phyloP scores from a whole-genome alignment of 2,888 invertebrate genomes.

The Atherix ibis region DNA sequence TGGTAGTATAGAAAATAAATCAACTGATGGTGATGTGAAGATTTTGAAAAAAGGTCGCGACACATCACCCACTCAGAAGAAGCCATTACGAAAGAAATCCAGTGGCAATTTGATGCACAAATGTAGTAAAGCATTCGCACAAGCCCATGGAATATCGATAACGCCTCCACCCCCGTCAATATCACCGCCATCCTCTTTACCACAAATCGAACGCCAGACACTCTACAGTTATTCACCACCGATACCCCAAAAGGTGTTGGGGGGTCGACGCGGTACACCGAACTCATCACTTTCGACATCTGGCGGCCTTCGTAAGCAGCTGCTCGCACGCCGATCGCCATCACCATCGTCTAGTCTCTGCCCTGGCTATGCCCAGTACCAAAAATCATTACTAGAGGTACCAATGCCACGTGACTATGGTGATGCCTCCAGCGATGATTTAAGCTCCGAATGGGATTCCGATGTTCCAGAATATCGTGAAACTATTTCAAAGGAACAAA shows the following conservation, averaged over 20 bases:
- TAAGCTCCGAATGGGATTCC: constrained; percentile 85
- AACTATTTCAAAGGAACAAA: constrained; percentile 7
- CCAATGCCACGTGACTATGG: constrained; percentile 66
- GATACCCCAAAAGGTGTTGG: constrained; percentile 3
- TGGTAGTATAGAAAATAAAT: constrained; percentile 6
- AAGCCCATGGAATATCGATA: constrained; percentile 26
- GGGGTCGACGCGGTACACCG: constrained; percentile 1
- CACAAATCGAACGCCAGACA: constrained; percentile 27
- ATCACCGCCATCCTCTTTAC: constrained; percentile 18
- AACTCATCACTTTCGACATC: constrained; percentile 18
- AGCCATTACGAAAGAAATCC: constrained; percentile 25
- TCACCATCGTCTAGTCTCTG: constrained; percentile 35
- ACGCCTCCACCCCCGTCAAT: constrained; percentile 30
- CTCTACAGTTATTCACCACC: constrained; percentile 1
- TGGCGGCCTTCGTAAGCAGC: constrained; percentile 32
- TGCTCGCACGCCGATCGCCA: constrained; percentile 33
- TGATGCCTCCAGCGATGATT: constrained; percentile 79
- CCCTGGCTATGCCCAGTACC: constrained; percentile 65
- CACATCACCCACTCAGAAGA: constrained; percentile 14
- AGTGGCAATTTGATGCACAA: constrained; percentile 26
- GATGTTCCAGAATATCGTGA: constrained; percentile 43
- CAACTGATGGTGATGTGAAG: constrained; percentile 4
- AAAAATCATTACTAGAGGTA: constrained; percentile 58
- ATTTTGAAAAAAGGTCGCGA: constrained; percentile 7
- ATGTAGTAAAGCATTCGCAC: constrained; percentile 30